phyloP scores from a whole-genome alignment of 2,797 vertebrate genomes.

The Malacoraja senta region DNA sequence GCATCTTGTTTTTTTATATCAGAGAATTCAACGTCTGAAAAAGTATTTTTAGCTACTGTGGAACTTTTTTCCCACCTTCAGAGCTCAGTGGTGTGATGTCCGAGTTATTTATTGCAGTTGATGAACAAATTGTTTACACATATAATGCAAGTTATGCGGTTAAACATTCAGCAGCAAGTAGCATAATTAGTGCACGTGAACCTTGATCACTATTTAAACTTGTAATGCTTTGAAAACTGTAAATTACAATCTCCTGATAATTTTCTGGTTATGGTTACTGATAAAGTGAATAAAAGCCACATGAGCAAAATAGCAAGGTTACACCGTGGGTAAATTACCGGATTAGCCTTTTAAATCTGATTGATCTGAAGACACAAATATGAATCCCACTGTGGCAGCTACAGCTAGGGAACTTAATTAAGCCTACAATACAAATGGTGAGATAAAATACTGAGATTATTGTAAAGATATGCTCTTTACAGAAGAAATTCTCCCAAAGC shows the following conservation, averaged over 20 bases:
- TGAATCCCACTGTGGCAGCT: too few species aligned
- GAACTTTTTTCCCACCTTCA: not conserved
- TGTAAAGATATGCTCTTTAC: too few species aligned
- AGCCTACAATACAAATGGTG: too few species aligned
- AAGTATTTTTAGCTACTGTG: not conserved
- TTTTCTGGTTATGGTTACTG: not conserved
- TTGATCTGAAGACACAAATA: too few species aligned
- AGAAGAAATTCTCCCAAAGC: too few species aligned
- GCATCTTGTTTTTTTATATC: too few species aligned
- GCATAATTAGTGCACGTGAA: not conserved
- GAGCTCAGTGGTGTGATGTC: not conserved
- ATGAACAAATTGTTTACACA: not conserved
- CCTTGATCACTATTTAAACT: not conserved
- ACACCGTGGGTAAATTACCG: too few species aligned
- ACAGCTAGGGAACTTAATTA: too few species aligned
- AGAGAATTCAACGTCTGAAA: not conserved
- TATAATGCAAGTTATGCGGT: not conserved
- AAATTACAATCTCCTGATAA: not conserved
- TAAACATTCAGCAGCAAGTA: not conserved
- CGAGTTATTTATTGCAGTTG: not conserved
- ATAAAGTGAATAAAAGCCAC: not conserved
- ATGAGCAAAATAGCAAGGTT: too few species aligned
- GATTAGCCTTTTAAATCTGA: too few species aligned
- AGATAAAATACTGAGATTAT: too few species aligned
- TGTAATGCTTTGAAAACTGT: not conserved